Conservation (phyloP, 2,888 invertebrate genomes). For the Napeogenes inachia region DNA sequence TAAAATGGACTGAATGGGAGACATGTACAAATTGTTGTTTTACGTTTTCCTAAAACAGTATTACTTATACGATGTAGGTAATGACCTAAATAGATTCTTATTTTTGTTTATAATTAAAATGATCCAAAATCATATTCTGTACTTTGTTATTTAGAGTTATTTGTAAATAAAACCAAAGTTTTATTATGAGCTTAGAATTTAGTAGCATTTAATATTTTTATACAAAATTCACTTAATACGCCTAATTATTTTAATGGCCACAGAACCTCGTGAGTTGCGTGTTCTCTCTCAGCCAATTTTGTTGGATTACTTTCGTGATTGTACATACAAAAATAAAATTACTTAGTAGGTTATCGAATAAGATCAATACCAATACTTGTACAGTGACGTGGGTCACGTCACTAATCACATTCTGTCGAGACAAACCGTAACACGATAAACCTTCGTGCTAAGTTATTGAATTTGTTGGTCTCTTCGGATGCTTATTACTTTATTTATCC, state of each 20-base stretch:
- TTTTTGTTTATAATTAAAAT: no score
- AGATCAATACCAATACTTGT: conserved; percentile 3
- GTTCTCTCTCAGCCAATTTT: background rate
- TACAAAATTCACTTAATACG: no score
- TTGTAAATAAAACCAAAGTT: no score
- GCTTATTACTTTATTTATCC: no score
- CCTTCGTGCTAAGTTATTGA: background rate
- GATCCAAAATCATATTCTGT: no score
- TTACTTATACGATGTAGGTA: no score
- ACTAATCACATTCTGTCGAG: background rate
- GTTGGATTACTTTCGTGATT: conserved; percentile 2
- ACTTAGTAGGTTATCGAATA: background rate
- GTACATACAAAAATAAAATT: background rate
- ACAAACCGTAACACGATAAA: background rate
- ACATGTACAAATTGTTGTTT: background rate
- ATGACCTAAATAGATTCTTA: no score
- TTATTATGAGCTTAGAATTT: no score
- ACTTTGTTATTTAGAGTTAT: no score
- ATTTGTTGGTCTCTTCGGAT: background rate
- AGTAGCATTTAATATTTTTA: no score
- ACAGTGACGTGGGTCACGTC: background rate
- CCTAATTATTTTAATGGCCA: no score
- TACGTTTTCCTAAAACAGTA: no score
- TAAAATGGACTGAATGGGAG: background rate
- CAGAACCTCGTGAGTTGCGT: background rate